Percentiles rank a stretch among this genome's conserved stretches.
phyloP scores from a whole-genome alignment of 2,113 vertebrate genomes.

The Shinisaurus crocodilurus region DNA sequence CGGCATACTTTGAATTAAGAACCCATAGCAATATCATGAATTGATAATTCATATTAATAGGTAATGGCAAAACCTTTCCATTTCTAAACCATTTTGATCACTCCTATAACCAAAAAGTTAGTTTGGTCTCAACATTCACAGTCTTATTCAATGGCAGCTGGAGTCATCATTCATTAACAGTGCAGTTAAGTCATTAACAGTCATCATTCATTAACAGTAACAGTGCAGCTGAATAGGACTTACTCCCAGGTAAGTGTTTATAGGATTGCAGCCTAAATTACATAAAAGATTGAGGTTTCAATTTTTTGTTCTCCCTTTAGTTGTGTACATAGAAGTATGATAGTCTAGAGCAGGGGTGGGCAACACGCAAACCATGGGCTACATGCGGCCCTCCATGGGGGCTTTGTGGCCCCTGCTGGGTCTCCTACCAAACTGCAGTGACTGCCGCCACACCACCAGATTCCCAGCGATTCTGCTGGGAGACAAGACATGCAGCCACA shows the following conservation, averaged over 20 bases:
- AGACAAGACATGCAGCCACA: too few species aligned
- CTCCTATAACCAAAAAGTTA: background rate
- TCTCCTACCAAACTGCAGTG: too few species aligned
- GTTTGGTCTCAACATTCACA: background rate
- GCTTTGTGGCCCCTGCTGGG: too few species aligned
- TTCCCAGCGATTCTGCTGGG: too few species aligned
- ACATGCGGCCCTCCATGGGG: too few species aligned
- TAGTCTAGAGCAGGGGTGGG: background rate
- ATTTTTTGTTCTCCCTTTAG: background rate
- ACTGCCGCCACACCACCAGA: too few species aligned
- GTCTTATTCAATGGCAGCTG: background rate
- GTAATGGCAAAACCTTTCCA: background rate
- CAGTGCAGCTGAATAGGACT: background rate
- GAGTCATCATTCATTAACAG: background rate
- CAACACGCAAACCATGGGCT: too few species aligned
- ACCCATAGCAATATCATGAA: background rate
- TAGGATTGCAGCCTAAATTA: too few species aligned
- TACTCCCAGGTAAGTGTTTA: too few species aligned
- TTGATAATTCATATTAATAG: background rate
- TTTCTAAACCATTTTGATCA: background rate
- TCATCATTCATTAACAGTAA: background rate
- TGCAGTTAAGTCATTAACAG: background rate
- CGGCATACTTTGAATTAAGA: background rate
- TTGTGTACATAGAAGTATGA: background rate
- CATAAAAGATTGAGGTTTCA: too few species aligned